These are phyloP conservation scores for Nymphalis urticae DNA, from an alignment of 2,888 invertebrate species.

Conservation along the genomic window DNA sequence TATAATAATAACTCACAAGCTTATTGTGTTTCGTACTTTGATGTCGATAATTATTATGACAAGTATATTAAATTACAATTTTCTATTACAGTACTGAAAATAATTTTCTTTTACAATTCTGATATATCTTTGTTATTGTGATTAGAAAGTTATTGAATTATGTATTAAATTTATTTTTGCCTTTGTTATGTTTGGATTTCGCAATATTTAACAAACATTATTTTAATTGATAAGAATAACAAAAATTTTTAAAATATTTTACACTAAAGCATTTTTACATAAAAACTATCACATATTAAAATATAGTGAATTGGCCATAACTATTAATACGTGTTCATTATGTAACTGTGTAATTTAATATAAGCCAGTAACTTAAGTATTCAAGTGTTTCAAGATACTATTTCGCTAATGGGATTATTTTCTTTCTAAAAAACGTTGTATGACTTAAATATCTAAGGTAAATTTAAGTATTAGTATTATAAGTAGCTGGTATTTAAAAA, in stretches of 20 bases:
- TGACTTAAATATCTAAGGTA: background rate
- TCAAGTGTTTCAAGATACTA: background rate
- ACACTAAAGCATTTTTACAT: too few species aligned
- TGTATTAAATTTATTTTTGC: too few species aligned
- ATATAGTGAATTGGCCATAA: background rate
- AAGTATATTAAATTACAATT: slow-evolving; percentile 34
- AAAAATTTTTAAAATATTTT: too few species aligned
- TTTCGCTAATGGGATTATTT: slow-evolving; percentile 1
- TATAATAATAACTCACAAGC: slow-evolving; percentile 42
- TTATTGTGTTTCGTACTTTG: slow-evolving; percentile 45
- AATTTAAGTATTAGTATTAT: background rate
- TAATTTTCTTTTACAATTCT: background rate
- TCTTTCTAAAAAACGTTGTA: slow-evolving; percentile 35
- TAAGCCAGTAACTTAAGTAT: slow-evolving; percentile 5
- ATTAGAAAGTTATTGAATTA: too few species aligned
- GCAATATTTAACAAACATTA: too few species aligned
- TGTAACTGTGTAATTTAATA: slow-evolving; percentile 5
- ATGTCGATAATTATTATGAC: slow-evolving; percentile 47
- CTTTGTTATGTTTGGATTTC: too few species aligned
- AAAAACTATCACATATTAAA: too few species aligned
- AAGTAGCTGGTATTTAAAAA: background rate
- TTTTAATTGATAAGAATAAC: too few species aligned
- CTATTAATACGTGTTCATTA: slow-evolving; percentile 2
- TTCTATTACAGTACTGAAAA: background rate
- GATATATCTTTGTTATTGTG: too few species aligned